phyloP scores from a whole-genome alignment of 2,113 vertebrate species.

The Cheirogaleus medius region DNA sequence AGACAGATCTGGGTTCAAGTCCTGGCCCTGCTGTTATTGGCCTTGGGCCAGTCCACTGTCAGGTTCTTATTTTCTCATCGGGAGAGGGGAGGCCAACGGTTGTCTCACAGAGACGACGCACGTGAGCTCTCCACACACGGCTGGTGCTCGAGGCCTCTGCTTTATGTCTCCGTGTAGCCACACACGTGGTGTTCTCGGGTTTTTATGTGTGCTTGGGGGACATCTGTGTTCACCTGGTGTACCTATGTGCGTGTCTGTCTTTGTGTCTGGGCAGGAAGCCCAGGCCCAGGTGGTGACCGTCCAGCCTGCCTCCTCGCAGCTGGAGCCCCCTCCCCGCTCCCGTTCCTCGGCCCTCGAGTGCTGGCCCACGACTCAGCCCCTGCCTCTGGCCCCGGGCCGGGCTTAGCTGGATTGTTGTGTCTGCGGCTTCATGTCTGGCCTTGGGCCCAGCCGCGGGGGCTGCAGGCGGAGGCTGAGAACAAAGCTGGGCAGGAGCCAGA shows the following conservation, averaged over 20 bases:
- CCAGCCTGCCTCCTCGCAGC: not conserved
- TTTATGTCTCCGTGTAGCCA: not conserved
- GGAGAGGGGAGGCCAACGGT: too few species aligned
- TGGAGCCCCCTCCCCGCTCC: not conserved
- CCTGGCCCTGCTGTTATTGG: not conserved
- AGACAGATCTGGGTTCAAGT: not conserved
- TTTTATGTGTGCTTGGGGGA: not conserved
- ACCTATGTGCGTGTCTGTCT: not conserved
- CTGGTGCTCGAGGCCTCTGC: not conserved
- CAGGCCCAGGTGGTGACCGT: not conserved
- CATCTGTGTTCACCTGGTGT: not conserved
- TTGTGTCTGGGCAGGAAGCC: not conserved
- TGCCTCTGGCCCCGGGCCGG: constrained; percentile 29
- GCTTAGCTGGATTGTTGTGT: constrained; percentile 70
- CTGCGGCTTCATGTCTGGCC: constrained; percentile 71
- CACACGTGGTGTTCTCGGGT: not conserved
- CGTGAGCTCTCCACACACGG: rapidly evolving
- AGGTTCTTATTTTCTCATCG: not conserved
- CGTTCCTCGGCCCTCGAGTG: rapidly evolving
- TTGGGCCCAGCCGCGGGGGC: constrained; percentile 61
- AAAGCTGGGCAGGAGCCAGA: constrained; percentile 70
- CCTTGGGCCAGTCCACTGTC: not conserved
- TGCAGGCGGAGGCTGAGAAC: constrained; percentile 62
- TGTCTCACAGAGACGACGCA: not conserved
- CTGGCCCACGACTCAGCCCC: not conserved